Evolutionary conservation across 1,140 invertebrate species (phyloP).

Genomic region (Pseudoatta argentina): DNA sequence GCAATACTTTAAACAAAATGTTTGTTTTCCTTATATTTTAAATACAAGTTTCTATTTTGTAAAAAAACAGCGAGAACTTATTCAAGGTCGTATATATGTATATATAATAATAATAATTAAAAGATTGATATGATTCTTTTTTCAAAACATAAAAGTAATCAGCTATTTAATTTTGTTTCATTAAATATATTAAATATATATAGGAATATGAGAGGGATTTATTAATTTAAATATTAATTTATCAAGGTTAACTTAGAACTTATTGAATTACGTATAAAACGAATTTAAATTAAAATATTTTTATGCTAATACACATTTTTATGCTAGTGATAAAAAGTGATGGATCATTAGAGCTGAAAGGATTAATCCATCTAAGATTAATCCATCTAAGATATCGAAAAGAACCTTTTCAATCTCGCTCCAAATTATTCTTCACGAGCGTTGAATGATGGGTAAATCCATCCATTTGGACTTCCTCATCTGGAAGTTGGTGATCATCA

Average conservation of each 20-base stretch:
- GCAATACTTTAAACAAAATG: too few species aligned
- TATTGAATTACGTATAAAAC: neutral
- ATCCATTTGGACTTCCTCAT: slow-evolving; percentile 33
- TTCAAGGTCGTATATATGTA: too few species aligned
- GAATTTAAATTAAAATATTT: neutral
- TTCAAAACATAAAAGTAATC: too few species aligned
- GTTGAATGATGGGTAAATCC: neutral
- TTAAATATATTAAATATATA: too few species aligned
- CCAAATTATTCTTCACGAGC: slow-evolving; percentile 8
- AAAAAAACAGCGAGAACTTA: too few species aligned
- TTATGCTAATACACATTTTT: neutral
- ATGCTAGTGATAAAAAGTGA: slow-evolving; percentile 1
- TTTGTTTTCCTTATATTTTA: too few species aligned
- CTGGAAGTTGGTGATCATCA: slow-evolving; percentile 48
- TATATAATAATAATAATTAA: too few species aligned
- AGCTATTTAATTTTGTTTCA: too few species aligned
- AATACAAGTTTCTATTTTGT: too few species aligned
- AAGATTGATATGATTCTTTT: too few species aligned
- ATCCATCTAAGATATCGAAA: slow-evolving; percentile 34
- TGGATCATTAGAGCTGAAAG: slow-evolving; percentile 27
- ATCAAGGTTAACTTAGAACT: neutral
- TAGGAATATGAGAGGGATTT: too few species aligned
- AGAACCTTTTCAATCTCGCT: neutral
- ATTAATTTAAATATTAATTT: slow-evolving; percentile 1
- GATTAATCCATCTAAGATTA: slow-evolving; percentile 46